Base-by-base conservation (phyloP, 1,140 invertebrate genomes). In the Drosophila watanabei region DNA sequence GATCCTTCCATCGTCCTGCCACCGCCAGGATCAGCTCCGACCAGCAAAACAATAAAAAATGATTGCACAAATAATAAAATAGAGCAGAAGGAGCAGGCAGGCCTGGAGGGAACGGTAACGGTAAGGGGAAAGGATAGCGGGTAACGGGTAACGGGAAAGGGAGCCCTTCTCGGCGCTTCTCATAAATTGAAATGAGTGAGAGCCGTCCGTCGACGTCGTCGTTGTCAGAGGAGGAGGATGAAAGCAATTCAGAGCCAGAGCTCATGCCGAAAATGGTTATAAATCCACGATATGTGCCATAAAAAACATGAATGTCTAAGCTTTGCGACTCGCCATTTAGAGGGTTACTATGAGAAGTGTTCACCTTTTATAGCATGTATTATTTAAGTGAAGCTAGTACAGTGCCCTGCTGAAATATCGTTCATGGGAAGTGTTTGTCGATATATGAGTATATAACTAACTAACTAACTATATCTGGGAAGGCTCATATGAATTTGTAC, bases 41-140 rank as follows among this genome's bases (percentile, higher is more conserved):
- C 63, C 63, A 59, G 63, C 75, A 62, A 46, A 83, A 80, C 63
- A 80, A 85, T 80, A 80, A 76, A 80, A 80, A 85, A 83, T 68
- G 57, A 79, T 79, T 59, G 68, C 61, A 81, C 48, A 68, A 61
- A 51, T 78, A 78, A 60, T 61, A 78, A 77, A 78, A 70, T 61
- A 73, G 45, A 61, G 43, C 28, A 39, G 13, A 32, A 13, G 54
- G 54, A 32, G n/a, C 18, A 11, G 54, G 28, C 28, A 30, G 52
- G 35, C 16, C 24, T 43, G 33, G 33, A 32, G 49, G 49, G 49
- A 51, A 30, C 18, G 10, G 10, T 45, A 45, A 20, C 43, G 43
- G 43, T n/a, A 18, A 4, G 14, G 46, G 24, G 8, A 49, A 49
- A 7, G 11, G 46, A 6, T 20, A 46, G 13, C 18, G 10, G 45